Conservation (phyloP, 2,888 invertebrate species). For the Eubasilissa splendida region DNA sequence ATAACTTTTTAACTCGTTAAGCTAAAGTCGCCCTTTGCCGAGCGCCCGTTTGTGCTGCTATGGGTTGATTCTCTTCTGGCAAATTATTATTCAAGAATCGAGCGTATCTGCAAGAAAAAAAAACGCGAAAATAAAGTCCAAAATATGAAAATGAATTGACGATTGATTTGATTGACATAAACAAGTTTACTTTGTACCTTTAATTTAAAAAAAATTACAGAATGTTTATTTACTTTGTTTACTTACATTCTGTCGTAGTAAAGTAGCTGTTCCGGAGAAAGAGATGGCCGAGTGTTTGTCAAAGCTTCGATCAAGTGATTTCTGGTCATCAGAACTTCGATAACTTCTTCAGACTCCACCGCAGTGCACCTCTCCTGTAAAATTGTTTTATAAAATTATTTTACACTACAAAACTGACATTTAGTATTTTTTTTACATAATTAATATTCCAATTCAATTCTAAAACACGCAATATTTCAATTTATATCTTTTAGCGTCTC, state of each 20-base stretch:
- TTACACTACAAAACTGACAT: too few species aligned
- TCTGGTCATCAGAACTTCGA: slow-evolving; percentile 66
- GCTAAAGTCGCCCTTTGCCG: slow-evolving; percentile 76
- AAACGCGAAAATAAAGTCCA: background rate
- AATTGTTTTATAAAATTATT: background rate
- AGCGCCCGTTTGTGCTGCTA: slow-evolving; percentile 62
- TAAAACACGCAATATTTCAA: too few species aligned
- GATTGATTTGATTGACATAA: too few species aligned
- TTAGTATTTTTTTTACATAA: too few species aligned
- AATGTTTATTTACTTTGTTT: too few species aligned
- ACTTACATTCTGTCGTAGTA: slow-evolving; percentile 87
- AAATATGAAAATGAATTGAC: too few species aligned
- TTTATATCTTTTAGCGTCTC: too few species aligned
- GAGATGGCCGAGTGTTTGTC: slow-evolving; percentile 82
- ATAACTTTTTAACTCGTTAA: slow-evolving; percentile 59
- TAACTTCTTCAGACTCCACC: background rate
- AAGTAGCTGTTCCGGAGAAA: slow-evolving; percentile 77
- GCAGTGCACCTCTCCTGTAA: background rate
- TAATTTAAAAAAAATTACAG: too few species aligned
- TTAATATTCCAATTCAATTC: too few species aligned
- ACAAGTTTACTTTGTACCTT: too few species aligned
- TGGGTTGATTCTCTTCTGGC: slow-evolving; percentile 69
- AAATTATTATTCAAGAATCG: slow-evolving; percentile 74
- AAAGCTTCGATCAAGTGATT: slow-evolving; percentile 79
- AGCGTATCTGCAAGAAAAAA: slow-evolving; percentile 71